Conservation (phyloP, 2,797 vertebrate species). For the Nyctalus aviator region DNA sequence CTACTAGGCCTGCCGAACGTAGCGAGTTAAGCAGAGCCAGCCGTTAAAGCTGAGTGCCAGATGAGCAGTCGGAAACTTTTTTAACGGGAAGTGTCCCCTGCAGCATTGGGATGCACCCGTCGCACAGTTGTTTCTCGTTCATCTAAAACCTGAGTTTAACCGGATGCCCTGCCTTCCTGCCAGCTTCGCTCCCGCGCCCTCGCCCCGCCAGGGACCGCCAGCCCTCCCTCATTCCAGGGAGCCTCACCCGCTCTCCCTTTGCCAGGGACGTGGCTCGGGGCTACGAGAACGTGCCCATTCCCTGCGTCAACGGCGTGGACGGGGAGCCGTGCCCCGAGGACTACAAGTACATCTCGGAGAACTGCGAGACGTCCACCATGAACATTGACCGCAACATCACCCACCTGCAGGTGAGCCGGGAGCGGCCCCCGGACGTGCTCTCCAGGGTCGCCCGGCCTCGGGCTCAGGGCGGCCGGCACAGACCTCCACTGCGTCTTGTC, state of each 20-base stretch:
- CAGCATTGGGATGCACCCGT: neutral
- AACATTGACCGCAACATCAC: constrained; percentile 98
- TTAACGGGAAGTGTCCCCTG: neutral
- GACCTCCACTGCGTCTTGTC: neutral
- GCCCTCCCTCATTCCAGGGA: neutral
- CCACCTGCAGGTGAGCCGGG: constrained; percentile 91
- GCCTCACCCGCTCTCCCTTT: neutral
- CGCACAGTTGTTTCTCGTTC: neutral
- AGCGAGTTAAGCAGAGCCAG: neutral
- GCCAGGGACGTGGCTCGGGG: constrained; percentile 95
- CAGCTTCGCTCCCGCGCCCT: neutral
- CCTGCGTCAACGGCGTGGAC: constrained; percentile 95
- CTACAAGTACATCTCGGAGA: constrained; percentile 97
- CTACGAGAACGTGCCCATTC: constrained; percentile 95
- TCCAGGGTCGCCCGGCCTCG: neutral
- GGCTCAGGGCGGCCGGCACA: neutral
- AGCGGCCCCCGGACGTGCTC: neutral
- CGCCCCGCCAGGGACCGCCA: neutral
- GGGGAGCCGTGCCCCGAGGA: constrained; percentile 94
- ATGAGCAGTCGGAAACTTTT: neutral
- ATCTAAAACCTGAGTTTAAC: neutral
- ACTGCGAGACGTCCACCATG: constrained; percentile 97
- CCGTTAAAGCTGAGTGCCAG: neutral
- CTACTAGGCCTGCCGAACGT: neutral
- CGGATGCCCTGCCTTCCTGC: neutral